Evolutionary conservation across 2,888 invertebrate species (phyloP), one percentile per base, ranked within the genome.

Genomic region (Synanthedon myopaeformis): DNA sequence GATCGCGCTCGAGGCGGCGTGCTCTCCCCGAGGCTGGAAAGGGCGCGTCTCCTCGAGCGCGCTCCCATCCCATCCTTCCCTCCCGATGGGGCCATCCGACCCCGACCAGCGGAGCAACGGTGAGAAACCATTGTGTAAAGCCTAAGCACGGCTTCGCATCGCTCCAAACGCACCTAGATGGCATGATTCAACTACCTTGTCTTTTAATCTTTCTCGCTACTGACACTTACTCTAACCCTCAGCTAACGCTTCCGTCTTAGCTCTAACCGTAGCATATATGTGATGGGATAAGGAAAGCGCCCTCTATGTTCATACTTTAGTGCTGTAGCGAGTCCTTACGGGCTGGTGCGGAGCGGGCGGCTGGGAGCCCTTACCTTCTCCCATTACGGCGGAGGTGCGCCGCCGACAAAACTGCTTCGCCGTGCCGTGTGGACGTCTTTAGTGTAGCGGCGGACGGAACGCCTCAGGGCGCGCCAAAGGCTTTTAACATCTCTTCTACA

Each of bases 201-300:
- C 70, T 69, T 64, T 66, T 83, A 85, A 83, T 74, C 79, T 82
- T 85, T 80, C 72, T 67, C 67, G 84, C 82, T 69, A 82, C 82
- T 87, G 62, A 85, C 75, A 51, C 55, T 72, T 68, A 73, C 62
- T 74, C 74, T 88, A 86, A 88, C 77, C 63, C 61, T 64, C 63
- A 68, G 70, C 75, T 85, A 87, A 86, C 71, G 88, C 88, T 88
- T 88, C 65, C 70, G 67, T 75, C 77, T 80, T 69, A 77, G 82
- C 82, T 77, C 76, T 82, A 79, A 85, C 81, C 64, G 65, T 75
- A 79, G 76, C 74, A 72, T 77, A 69, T 67, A 80, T 84, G 90
- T 90, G 89, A 91, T 91, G 91, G 91, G 92, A 92, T 91, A 91
- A 91, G 92, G 91, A 91, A 91, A 91, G 90, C 90, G 91, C 91